A percentile compares a stretch with the other conserved stretches of the same genome.
Evolutionary conservation across 2,113 vertebrate species (phyloP).

Genomic region (Odocoileus hemionus): DNA sequence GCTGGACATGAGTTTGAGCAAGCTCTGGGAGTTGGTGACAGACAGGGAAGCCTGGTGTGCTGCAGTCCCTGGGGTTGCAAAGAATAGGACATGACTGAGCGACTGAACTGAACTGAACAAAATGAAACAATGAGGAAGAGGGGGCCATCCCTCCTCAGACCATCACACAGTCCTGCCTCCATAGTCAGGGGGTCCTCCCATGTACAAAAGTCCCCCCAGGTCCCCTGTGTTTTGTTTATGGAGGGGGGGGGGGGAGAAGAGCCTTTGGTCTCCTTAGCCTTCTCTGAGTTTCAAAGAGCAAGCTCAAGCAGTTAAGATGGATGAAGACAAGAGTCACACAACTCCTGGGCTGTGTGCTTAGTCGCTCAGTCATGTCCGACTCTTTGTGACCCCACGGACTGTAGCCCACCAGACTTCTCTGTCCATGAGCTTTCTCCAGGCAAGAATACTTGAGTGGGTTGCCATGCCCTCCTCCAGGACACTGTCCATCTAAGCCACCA

Average conservation of each 20-base stretch:
- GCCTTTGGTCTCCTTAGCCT: not conserved
- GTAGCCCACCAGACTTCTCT: not conserved
- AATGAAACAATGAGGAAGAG: not conserved
- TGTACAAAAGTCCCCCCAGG: not conserved
- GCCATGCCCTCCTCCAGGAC: not conserved
- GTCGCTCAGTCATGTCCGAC: rapidly evolving
- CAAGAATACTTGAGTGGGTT: not conserved
- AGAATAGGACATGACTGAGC: not conserved
- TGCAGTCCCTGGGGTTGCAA: not conserved
- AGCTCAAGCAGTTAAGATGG: not conserved
- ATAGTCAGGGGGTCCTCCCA: not conserved
- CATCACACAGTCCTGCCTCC: no score
- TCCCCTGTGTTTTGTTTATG: not conserved
- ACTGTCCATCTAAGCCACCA: not conserved
- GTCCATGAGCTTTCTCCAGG: not conserved
- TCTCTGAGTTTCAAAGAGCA: not conserved
- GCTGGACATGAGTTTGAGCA: not conserved
- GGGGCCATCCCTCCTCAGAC: not conserved
- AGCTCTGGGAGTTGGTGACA: not conserved
- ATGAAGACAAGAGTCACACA: not conserved
- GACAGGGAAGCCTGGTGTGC: not conserved
- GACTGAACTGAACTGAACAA: not conserved
- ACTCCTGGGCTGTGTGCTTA: not conserved
- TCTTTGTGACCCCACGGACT: not conserved
- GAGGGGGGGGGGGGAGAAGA: rapidly evolving